A percentile compares a stretch with the other conserved stretches of the same genome.
Conservation (phyloP, 1,140 invertebrate genomes). For the Diuraphis noxia region DNA sequence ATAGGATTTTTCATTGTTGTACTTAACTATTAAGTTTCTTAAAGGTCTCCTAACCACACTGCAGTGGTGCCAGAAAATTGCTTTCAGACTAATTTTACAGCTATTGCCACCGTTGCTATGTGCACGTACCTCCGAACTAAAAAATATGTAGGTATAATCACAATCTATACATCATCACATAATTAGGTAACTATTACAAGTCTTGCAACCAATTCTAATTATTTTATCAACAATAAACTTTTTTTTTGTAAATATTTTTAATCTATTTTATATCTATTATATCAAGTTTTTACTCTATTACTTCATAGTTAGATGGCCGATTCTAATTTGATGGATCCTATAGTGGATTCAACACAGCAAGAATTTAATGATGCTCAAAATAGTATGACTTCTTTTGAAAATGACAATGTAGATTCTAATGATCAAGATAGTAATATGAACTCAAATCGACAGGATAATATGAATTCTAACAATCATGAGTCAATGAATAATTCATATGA, state of each 20-base stretch:
- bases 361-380: constrained; percentile 46
- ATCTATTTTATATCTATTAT: not conserved
- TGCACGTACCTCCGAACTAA: no score
- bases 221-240: not conserved
- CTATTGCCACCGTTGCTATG: no score
- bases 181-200: not conserved
- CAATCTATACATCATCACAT: not conserved
- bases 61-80: no score
- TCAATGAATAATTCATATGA: constrained; percentile 31
- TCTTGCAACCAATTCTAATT: not conserved
- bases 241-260: not conserved
- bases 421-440: constrained; percentile 52
- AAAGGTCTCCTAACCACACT: no score
- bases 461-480: constrained; percentile 38
- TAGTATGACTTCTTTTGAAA: constrained; percentile 32
- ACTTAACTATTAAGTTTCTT: no score
- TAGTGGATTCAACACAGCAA: constrained; percentile 47
- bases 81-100: no score
- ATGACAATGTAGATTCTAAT: constrained; percentile 49
- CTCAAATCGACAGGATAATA: constrained; percentile 44
- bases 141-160: not conserved
- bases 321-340: constrained; percentile 43
- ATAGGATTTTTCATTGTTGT: not conserved
- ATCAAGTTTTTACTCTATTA: not conserved
- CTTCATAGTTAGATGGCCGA: constrained; percentile 23